Percentiles rank a stretch among this genome's conserved stretches.
Evolutionary conservation across 1,140 invertebrate genomes (phyloP).

Genomic region (Philaenus spumarius): DNA sequence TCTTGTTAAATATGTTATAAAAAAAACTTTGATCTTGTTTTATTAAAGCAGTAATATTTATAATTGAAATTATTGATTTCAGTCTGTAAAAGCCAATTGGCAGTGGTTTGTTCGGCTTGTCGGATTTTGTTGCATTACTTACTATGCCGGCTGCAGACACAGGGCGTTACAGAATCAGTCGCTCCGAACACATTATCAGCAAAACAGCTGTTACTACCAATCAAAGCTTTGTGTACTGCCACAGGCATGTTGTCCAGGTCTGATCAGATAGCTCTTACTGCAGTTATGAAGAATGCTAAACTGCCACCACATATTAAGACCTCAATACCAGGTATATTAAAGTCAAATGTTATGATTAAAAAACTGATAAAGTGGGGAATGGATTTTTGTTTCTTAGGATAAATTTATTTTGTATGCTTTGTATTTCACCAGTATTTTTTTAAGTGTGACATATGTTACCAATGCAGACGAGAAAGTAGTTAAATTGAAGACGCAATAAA

Average conservation of each 20-base stretch:
- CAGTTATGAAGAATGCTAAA: conserved; percentile 60
- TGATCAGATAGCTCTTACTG: conserved; percentile 54
- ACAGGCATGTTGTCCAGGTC: conserved; percentile 46
- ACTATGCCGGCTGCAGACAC: conserved; percentile 43
- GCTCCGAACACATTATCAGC: conserved; percentile 35
- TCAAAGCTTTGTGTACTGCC: conserved; percentile 52
- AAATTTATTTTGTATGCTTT: too few species aligned
- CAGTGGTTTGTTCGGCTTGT: conserved; percentile 48
- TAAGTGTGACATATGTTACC: too few species aligned
- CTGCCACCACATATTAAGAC: conserved; percentile 50
- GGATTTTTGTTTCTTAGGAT: too few species aligned
- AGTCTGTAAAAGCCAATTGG: conserved; percentile 58
- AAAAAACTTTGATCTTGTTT: background rate
- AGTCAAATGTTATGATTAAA: background rate
- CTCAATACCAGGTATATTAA: conserved; percentile 42
- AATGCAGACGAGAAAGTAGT: too few species aligned
- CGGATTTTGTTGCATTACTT: conserved; percentile 51
- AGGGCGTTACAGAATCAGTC: conserved; percentile 8
- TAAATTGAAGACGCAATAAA: too few species aligned
- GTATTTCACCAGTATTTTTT: too few species aligned
- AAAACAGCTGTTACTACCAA: conserved; percentile 50
- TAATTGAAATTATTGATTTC: conserved; percentile 21
- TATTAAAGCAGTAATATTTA: background rate
- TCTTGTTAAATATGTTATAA: background rate
- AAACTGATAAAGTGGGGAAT: too few species aligned